Conservation (phyloP, 2,797 vertebrate genomes). For the Ceryle rudis region DNA sequence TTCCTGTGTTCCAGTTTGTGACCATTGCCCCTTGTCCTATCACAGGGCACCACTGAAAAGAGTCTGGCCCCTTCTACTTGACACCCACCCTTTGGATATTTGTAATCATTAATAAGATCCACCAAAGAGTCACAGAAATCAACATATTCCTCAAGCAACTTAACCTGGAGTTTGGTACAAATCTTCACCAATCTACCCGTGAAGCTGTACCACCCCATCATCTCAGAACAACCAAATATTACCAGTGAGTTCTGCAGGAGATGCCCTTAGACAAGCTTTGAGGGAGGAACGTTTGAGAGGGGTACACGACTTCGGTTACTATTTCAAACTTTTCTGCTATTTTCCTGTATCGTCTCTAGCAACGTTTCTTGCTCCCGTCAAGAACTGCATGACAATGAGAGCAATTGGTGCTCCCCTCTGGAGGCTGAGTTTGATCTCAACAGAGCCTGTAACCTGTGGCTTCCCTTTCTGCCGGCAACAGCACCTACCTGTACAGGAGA, state of each 20-base stretch:
- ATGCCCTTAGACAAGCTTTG: neutral
- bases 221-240: neutral
- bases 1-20: too few species aligned
- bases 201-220: neutral
- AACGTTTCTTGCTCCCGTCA: neutral
- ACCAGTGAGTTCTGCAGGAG: neutral
- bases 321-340: neutral
- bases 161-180: neutral
- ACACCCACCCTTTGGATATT: too few species aligned
- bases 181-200: neutral
- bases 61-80: too few species aligned
- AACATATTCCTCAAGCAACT: neutral
- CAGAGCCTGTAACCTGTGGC: neutral
- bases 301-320: neutral
- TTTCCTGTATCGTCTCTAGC: neutral
- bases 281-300: neutral
- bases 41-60: too few species aligned
- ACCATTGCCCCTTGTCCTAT: too few species aligned
- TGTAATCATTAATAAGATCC: too few species aligned
- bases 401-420: neutral
- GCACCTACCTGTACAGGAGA: neutral
- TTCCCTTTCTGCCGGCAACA: neutral
- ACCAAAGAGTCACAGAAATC: neutral
- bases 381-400: neutral
- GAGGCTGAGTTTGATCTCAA: neutral